Evolutionary conservation across 92 coral and sea anemone genomes (phyloP).

Genomic region (Parazoanthus swiftii): DNA sequence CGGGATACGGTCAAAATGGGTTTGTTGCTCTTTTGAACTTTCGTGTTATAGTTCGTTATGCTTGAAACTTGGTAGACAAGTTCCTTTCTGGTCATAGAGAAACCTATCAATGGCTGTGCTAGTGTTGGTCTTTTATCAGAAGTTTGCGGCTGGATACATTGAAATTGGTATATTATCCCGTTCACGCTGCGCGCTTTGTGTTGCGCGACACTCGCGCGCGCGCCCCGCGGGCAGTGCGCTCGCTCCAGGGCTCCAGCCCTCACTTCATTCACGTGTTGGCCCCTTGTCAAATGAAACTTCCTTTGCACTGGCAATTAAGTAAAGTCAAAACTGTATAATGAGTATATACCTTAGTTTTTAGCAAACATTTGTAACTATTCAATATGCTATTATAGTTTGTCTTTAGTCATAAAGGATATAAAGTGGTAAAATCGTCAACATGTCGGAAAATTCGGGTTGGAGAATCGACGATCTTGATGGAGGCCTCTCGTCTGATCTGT

Average conservation of each 20-base stretch:
- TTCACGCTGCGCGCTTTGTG: no score
- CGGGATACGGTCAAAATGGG: no score
- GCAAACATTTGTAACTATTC: neutral
- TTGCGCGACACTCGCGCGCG: neutral
- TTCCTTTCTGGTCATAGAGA: no score
- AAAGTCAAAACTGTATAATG: neutral
- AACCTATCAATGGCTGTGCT: no score
- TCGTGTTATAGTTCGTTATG: no score
- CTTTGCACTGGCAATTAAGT: neutral
- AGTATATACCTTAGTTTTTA: neutral
- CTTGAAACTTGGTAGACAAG: no score
- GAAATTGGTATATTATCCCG: no score
- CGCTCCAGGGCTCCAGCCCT: neutral
- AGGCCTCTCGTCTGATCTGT: slow-evolving; percentile 84
- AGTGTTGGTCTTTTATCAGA: no score
- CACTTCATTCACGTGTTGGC: neutral
- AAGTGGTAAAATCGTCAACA: slow-evolving; percentile 5
- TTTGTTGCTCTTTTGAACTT: no score
- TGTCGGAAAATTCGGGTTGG: slow-evolving; percentile 79
- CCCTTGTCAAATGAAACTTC: neutral
- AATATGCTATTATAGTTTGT: neutral
- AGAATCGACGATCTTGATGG: slow-evolving; percentile 79
- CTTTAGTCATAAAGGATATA: neutral
- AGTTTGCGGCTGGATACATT: no score
- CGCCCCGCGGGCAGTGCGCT: neutral